These are phyloP conservation scores for Luscinia megarhynchos DNA, from an alignment of 2,797 vertebrate genomes.

Conservation along the genomic window DNA sequence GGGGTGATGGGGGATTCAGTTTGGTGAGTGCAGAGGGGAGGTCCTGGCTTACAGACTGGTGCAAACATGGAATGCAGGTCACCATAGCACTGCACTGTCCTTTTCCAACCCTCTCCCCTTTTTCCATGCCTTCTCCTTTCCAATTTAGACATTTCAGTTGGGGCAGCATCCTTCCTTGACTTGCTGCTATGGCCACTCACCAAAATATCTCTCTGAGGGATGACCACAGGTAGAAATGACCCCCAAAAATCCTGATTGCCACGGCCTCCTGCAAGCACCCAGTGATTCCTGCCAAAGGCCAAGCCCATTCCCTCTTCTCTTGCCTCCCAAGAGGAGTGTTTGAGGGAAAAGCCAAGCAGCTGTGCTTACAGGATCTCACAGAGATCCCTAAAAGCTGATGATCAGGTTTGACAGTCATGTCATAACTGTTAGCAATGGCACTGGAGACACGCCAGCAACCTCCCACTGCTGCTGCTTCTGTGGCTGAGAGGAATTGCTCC, in stretches of 20 bases:
- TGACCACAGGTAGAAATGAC: not conserved
- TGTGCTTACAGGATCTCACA: conserved; percentile 14
- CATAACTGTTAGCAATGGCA: conserved; percentile 59
- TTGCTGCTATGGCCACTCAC: not conserved
- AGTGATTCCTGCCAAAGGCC: not conserved
- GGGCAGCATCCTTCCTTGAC: not conserved
- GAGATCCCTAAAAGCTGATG: conserved; percentile 56
- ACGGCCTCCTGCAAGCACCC: not conserved
- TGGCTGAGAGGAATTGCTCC: conserved; percentile 14
- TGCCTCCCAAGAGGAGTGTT: not conserved
- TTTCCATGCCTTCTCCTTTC: not conserved
- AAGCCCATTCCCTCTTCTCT: not conserved
- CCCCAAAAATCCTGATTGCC: not conserved
- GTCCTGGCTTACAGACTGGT: not conserved
- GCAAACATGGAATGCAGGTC: not conserved
- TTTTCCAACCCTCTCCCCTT: not conserved
- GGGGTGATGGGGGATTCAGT: accelerated
- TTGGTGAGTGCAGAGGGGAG: not conserved
- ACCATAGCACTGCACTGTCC: no score
- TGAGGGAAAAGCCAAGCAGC: conserved; percentile 12
- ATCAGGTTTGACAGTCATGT: conserved; percentile 65
- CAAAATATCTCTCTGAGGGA: not conserved
- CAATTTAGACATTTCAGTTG: not conserved
- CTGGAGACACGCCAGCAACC: conserved; percentile 23
- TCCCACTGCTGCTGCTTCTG: not conserved